Base-by-base conservation (phyloP, 2,888 invertebrate genomes). In the Strigamia crassipes region DNA sequence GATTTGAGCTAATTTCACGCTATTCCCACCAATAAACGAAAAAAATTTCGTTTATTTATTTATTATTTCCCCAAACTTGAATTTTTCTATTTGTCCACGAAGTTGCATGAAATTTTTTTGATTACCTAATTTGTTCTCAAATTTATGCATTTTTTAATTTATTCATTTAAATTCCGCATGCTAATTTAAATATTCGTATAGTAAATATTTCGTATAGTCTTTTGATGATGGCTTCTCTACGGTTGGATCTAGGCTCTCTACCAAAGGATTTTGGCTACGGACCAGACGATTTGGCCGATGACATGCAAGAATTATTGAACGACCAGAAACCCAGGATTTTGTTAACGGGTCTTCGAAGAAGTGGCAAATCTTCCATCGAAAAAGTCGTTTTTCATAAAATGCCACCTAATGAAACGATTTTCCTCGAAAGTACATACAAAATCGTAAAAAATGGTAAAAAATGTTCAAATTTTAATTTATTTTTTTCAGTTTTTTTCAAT, bases 321-420 rank as follows among this genome's bases (percentile, higher is more conserved):
- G 94, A 95, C 86, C 93, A 94, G 85, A 97, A 97, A 88, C 97
- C 98, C 78, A 91, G 96, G 85, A 97, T 98, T 86, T 90, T 98
- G 46, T 89, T 98, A 31, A 97, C 98, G 97, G 98, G 98, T 3
- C 90, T 97, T 18, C 91, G 97, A 87, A 93, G 99, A 88, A 98
- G 98, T 86, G 99, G 99, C 79, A 99, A 99, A 89, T 98, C 99
- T 81, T 99, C 99, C 0, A 99, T 99, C 86, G 97, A 98, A 88
- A 99, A 99, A 91, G 99, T 99, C 5, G 99, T 99, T n/a, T 99
- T 99, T 88, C 99, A 99, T 88, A 99, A 99, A 90, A 99, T 99
- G 96, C 97, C 99, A 1, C 99, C 99, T 1, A 99, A 99, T 89
- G 99, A 99, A 90, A 99, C 99, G 0, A 90, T 99, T 82, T 99